Base-by-base conservation (phyloP, 2,113 vertebrate genomes). In the Chitala chitala region DNA sequence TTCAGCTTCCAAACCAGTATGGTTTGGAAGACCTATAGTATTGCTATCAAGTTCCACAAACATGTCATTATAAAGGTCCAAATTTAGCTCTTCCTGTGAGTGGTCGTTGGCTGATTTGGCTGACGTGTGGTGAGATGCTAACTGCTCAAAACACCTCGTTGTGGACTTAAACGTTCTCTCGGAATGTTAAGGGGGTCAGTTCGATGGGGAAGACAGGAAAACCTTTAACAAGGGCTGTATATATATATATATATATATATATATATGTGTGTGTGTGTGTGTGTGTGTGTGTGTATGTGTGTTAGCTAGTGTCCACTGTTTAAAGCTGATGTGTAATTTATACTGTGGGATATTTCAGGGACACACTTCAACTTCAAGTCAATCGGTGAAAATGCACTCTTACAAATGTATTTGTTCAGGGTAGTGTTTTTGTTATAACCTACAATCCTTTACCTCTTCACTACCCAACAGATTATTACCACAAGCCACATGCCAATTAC, bases 51-150 rank as follows among this genome's bases (percentile, higher is more conserved):
- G 33, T 59, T 59, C 59, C 59, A 38, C 59, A 63, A 63, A 33
- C 31, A 20, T 63, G 59, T 38, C 31, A 63, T 36, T 63, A 17
- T 5, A 63, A 36, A 63, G 38, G 31, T 38, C 59, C 29, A 63
- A 63, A 63, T 63, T 63, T 36, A 63, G 33, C 59, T 63, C 38
- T 33, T 63, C 59, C 33, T 63, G 59, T 63, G 31, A 63, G 59
- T 8, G 59, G 17, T 31, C 31, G 3, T 61, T 38, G 8, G 31
- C 29, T 33, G 58, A 61, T 61, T 33, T 36, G 15, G 5, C 12
- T 61, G 29, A 33, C 58, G 7, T 38, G 26, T n/a, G 31, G 31
- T 61, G 59, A 63, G 33, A 63, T 38, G 20, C n/a, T 63, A 38
- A n/a, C 7, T 33, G 38, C 15, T 63, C 12, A 12, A 46, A 12